These are phyloP conservation scores for Rhabdomys dilectus DNA, from an alignment of 2,113 vertebrate species.

Conservation along the genomic window DNA sequence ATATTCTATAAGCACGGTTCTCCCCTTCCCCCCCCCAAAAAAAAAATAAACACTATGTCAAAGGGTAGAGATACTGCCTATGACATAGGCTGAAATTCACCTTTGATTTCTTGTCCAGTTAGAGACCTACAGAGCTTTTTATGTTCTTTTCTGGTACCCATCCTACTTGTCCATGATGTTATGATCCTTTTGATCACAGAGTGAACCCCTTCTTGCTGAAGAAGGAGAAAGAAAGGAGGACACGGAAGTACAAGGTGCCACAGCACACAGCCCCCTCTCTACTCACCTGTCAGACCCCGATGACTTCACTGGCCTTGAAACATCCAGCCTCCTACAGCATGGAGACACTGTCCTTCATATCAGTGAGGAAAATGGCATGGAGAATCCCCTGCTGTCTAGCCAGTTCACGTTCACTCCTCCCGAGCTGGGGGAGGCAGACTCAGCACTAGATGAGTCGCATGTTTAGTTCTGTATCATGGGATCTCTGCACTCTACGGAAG, in stretches of 20 bases:
- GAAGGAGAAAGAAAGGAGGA: slow-evolving; percentile 82
- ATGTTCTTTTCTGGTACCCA: neutral
- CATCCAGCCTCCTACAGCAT: slow-evolving; percentile 91
- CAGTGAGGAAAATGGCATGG: slow-evolving; percentile 93
- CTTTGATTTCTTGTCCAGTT: neutral
- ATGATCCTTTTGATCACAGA: slow-evolving; percentile 80
- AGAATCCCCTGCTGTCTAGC: slow-evolving; percentile 94
- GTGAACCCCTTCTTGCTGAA: slow-evolving; percentile 75
- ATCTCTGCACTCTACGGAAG: neutral
- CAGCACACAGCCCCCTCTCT: slow-evolving; percentile 80
- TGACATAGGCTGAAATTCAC: neutral
- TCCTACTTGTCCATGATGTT: neutral
- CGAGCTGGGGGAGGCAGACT: slow-evolving; percentile 88
- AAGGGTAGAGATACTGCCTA: neutral
- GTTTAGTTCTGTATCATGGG: slow-evolving; percentile 86
- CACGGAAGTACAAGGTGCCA: slow-evolving; percentile 73
- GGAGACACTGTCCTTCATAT: slow-evolving; percentile 91
- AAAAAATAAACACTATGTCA: neutral
- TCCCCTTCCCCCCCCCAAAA: neutral
- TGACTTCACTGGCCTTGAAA: slow-evolving; percentile 92
- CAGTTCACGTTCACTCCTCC: slow-evolving; percentile 87
- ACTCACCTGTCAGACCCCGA: slow-evolving; percentile 90
- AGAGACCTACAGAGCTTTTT: neutral
- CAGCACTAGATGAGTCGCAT: slow-evolving; percentile 94
- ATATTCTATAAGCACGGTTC: neutral